phyloP scores from a whole-genome alignment of 1,140 invertebrate species.

The Planococcus citri region DNA sequence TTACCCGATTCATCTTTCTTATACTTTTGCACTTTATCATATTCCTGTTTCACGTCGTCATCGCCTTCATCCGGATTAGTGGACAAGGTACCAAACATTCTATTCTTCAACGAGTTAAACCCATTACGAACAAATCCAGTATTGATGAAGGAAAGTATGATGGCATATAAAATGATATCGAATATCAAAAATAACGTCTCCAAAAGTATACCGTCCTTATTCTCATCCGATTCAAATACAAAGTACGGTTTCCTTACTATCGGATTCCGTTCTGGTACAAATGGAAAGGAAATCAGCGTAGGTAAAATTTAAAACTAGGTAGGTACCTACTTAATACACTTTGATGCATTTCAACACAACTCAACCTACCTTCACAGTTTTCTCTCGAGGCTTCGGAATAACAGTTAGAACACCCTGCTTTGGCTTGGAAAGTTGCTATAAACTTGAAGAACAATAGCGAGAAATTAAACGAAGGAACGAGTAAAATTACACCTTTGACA shows the following conservation, averaged over 20 bases:
- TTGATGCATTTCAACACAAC: too few species aligned
- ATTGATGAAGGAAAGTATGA: neutral
- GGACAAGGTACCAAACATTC: neutral
- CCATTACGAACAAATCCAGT: neutral
- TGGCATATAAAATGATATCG: neutral
- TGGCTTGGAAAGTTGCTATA: neutral
- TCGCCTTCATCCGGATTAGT: neutral
- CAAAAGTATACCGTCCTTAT: neutral
- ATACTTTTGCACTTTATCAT: neutral
- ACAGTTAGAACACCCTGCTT: neutral
- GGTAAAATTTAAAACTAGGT: too few species aligned
- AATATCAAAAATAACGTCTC: neutral
- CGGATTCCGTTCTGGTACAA: too few species aligned
- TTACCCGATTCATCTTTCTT: too few species aligned
- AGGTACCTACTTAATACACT: too few species aligned
- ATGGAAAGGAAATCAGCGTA: too few species aligned
- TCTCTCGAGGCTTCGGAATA: neutral
- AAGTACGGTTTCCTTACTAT: neutral
- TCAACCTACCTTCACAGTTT: neutral
- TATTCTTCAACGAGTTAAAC: neutral
- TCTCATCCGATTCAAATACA: neutral
- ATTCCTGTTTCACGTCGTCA: neutral
- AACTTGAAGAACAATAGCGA: neutral
- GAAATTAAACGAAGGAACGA: neutral
- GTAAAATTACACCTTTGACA: neutral